A percentile compares a stretch with the other conserved stretches of the same genome.
These are phyloP conservation scores for Strigamia maritima DNA, from an alignment of 2,888 invertebrate genomes.

Conservation along the genomic window DNA sequence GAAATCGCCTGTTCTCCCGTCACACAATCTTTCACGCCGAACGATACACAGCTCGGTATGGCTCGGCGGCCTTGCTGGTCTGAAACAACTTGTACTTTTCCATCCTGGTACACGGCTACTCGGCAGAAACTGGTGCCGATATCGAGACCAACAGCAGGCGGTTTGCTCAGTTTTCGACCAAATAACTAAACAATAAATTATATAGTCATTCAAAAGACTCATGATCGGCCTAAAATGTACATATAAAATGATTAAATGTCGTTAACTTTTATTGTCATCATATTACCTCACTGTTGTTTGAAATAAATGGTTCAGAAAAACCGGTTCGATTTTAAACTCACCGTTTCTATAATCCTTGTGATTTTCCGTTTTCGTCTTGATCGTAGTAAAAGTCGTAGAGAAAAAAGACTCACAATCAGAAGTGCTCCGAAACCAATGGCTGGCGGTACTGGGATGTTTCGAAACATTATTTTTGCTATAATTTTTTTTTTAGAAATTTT, in stretches of 20 bases:
- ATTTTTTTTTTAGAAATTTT: neutral
- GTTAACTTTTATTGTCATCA: no score
- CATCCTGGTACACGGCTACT: slow-evolving; percentile 5
- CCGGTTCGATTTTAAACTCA: neutral
- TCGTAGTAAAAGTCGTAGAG: neutral
- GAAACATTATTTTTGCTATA: neutral
- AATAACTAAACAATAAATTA: slow-evolving; percentile 25
- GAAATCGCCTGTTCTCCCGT: neutral
- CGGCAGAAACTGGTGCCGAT: neutral
- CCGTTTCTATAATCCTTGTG: neutral
- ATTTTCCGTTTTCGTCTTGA: neutral
- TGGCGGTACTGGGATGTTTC: neutral
- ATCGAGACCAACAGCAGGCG: slow-evolving; percentile 25
- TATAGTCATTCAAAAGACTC: neutral
- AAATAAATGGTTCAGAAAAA: neutral
- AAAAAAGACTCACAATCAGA: neutral
- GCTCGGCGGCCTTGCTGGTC: neutral
- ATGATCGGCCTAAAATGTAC: neutral
- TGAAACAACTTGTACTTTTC: neutral
- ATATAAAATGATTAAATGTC: no score
- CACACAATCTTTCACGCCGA: neutral
- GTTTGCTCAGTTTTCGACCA: neutral
- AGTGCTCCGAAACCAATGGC: neutral
- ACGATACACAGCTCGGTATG: neutral
- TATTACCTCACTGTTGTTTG: no score